Evolutionary conservation across 2,888 invertebrate genomes (phyloP), one percentile per base, ranked within the genome.

Genomic region (Brenthis daphne): DNA sequence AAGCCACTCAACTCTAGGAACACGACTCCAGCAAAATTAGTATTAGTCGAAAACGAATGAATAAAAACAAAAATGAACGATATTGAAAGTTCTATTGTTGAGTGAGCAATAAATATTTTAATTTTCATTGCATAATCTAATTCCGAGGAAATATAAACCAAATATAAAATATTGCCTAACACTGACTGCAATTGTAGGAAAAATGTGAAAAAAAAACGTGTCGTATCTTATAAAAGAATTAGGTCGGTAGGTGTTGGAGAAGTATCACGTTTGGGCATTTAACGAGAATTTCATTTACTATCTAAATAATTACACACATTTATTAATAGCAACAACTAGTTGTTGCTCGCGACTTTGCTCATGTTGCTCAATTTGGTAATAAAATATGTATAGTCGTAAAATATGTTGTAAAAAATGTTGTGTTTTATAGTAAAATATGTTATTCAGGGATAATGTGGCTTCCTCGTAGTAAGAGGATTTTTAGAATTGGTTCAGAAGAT

Each of bases 131-230:
- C 53, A 63, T 54, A 63, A 60, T 60, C n/a, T 12, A 54, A 14
- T 43, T 37, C 12, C 53, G 20, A 63, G 11, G 63, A 63, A 63
- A 33, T 63, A 8, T 43, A 43, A 43, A 43, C 37, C 11, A 11
- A 20, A 60, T 60, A 24, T 24, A 16, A 33, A 20, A 55, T 14
- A 55, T 67, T 67, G 66, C 60, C 48, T 48, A 67, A 67, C 54
- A 43, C 43, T 33, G 24, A 47, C 60, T n/a, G 20, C n/a, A 48
- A 57, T 33, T 16, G n/a, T 29, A 14, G 33, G 20, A 66, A 54
- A 50, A 37, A 58, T 66, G 29, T 53, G 24, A 12, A 48, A 48
- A 43, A 12, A 29, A 43, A 6, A 29, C 66, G 60, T 67, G 66
- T 29, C 60, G 29, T 67, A 67, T 60, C 66, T 48, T 54, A 33